phyloP scores from a whole-genome alignment of 2,888 invertebrate species.

The Harpagoxenus sublaevis region DNA sequence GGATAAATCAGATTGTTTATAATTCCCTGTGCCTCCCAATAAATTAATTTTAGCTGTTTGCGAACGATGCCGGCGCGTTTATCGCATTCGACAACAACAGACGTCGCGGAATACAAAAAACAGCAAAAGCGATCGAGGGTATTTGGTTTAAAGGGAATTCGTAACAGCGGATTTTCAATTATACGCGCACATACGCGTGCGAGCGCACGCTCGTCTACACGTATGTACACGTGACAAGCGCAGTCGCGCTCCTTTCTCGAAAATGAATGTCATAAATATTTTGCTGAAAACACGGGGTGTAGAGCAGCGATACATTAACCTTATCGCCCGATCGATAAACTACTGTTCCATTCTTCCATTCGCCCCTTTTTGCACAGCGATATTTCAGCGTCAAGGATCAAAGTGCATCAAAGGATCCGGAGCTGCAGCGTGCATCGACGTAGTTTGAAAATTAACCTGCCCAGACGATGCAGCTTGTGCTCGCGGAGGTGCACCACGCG shows the following conservation, averaged over 20 bases:
- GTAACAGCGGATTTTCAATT: slow-evolving; percentile 46
- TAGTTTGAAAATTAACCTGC: slow-evolving; percentile 47
- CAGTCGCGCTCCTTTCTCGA: slow-evolving; percentile 13
- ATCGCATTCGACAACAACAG: slow-evolving; percentile 35
- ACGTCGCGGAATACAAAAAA: slow-evolving; percentile 28
- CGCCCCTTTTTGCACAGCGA: slow-evolving; percentile 18
- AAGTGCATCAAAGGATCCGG: slow-evolving; percentile 48
- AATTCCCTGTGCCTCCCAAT: slow-evolving; percentile 38
- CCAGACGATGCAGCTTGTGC: slow-evolving; percentile 2
- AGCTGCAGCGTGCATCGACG: slow-evolving; percentile 17
- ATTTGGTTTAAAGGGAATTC: slow-evolving; percentile 52
- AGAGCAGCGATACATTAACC: slow-evolving; percentile 37
- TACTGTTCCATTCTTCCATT: neutral
- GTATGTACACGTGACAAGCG: neutral
- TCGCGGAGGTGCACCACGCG: slow-evolving; percentile 1
- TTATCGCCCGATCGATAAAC: slow-evolving; percentile 43
- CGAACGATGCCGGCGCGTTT: slow-evolving; percentile 35
- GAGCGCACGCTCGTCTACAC: neutral
- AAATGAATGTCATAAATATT: slow-evolving; percentile 54
- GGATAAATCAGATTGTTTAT: slow-evolving; percentile 46
- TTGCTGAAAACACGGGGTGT: slow-evolving; percentile 20
- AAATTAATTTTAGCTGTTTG: slow-evolving; percentile 50
- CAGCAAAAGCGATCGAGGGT: slow-evolving; percentile 27
- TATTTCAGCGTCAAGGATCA: slow-evolving; percentile 55
- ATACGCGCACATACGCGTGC: slow-evolving; percentile 20